Percentiles rank a stretch among this genome's conserved stretches.
phyloP scores from a whole-genome alignment of 2,888 invertebrate species.

The Philopedon plagiatum region DNA sequence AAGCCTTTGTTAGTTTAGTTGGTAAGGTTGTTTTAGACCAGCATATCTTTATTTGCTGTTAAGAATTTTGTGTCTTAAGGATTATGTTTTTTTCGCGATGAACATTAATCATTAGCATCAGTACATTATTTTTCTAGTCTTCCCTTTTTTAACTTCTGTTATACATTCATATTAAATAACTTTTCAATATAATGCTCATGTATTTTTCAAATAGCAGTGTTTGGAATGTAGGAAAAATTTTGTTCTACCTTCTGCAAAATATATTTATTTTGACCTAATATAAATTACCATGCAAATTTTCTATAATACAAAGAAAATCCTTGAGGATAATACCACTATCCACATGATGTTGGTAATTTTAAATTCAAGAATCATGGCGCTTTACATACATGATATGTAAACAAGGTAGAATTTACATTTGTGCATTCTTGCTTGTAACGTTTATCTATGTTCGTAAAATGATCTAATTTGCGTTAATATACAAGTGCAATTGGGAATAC shows the following conservation, averaged over 20 bases:
- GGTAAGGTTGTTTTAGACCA: not conserved
- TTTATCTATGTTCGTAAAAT: constrained; percentile 38
- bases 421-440: constrained; percentile 30
- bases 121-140: no score
- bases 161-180: no score
- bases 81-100: no score
- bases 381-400: constrained; percentile 41
- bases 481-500: not conserved
- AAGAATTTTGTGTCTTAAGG: no score
- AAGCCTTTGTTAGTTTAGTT: constrained; percentile 26
- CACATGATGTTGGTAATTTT: constrained; percentile 34
- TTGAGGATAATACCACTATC: constrained; percentile 33
- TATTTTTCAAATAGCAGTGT: not conserved
- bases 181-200: no score
- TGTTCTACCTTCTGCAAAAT: not conserved
- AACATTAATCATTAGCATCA: no score
- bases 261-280: constrained; percentile 14
- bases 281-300: constrained; percentile 24
- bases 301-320: constrained; percentile 31
- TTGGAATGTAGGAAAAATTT: not conserved
- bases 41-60: not conserved
- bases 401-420: constrained; percentile 35
- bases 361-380: constrained; percentile 39
- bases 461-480: constrained; percentile 33
- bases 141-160: no score